Evolutionary conservation across 2,797 vertebrate species (phyloP), one percentile per base, ranked within the genome.

Genomic region (Acanthopagrus latus): DNA sequence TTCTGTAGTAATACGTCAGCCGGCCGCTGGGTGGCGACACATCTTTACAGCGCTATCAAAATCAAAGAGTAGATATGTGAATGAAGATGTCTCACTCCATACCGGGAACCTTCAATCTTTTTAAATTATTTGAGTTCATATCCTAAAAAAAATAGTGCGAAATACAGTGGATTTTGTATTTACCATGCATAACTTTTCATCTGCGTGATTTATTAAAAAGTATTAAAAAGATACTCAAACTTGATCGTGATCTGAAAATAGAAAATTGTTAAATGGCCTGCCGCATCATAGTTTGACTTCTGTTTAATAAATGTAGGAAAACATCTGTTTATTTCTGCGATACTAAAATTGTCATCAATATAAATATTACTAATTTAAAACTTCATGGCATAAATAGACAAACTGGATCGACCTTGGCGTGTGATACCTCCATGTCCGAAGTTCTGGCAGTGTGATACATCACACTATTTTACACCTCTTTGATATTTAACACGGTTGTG

Each of bases 361-460:
- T 23, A 23, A 44, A 62, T 18, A 5, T 21, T 62, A 25, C 0
- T 14, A 9, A 64, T 50, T 0, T 14, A 13, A 50, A 29, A 14
- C 2, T 27, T 23, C 43, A 21, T 5, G 13, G 51, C 47, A 51
- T 7, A 65, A 52, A 44, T 20, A 38, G 10, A 10, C 38, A 23
- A 52, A 17, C 16, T 52, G 14, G n/a, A 16, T 13, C 7, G 11
- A 47, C 16, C 7, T 5, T n/a, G 23, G 20, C 43, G 18, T 27
- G 10, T 51, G 29, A 56, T 33, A 44, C n/a, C 16, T 44, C 67
- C 14, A 9, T 16, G 5, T 16, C 13, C 4, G 33, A 47, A 25
- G 0, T 47, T n/a, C 9, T 11, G 54, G 8, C 74, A 7, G 44
- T 82, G 82, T 80, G 79, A 80, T 1, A 0, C 65, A 51, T 71